Conservation (phyloP, 2,113 vertebrate genomes). For the Dolichotis patagonum region DNA sequence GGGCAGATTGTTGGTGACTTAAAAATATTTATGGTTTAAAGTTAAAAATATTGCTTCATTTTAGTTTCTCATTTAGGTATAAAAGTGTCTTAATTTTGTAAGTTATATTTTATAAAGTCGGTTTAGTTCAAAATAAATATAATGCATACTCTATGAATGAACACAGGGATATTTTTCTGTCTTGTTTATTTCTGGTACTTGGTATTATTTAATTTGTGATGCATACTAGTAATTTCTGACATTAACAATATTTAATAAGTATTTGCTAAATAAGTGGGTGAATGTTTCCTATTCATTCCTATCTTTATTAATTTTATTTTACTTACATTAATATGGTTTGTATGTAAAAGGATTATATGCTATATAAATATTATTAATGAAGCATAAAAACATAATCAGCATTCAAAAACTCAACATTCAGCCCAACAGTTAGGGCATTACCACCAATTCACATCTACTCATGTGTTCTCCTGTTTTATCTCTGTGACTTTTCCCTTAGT, state of each 20-base stretch:
- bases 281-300: background rate
- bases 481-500: background rate
- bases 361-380: constrained; percentile 10
- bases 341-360: background rate
- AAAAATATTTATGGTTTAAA: background rate
- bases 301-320: constrained; percentile 21
- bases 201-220: background rate
- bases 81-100: constrained; percentile 3
- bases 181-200: background rate
- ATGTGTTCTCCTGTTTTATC: background rate
- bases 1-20: background rate
- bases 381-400: background rate
- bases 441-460: background rate
- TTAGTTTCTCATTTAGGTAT: background rate
- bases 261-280: background rate
- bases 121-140: background rate
- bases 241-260: background rate
- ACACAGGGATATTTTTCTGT: background rate
- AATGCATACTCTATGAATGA: background rate
- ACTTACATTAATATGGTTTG: background rate
- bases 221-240: background rate
- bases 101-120: background rate
- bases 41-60: background rate
- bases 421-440: background rate
- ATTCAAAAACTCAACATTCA: background rate